Base-by-base conservation (phyloP, 2,113 vertebrate species). In the Forbesichthys papilliferus region DNA sequence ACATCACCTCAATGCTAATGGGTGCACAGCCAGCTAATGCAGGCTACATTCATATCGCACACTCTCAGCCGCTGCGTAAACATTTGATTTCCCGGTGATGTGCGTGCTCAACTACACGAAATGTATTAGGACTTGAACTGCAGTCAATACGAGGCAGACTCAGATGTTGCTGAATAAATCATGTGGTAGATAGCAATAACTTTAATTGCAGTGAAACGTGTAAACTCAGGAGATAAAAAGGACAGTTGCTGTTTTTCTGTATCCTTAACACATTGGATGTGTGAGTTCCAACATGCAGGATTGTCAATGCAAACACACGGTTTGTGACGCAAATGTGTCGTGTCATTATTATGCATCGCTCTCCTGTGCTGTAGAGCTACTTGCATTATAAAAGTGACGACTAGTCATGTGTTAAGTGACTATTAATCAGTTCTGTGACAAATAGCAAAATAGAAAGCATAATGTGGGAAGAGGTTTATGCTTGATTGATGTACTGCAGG, bases 401-500 rank as follows among this genome's bases (percentile, higher is more conserved):
- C 48, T 12, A 49, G 48, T 10, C 9, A 88, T 79, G 64, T 49
- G 63, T 63, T 80, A 79, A 89, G 80, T 86, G 78, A 84, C 86
- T 81, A 87, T 88, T 89, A 84, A 90, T 90, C 86, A 85, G 80
- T 73, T 66, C 54, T 55, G 77, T 76, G 80, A 86, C 82, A 76
- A 87, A 85, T 86, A 86, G 76, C 73, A 83, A 86, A 84, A 83
- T 78, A 75, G 78, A 84, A 77, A 64, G 61, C 16, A 77, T 76
- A 69, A 27, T 7, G 69, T 81, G 75, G 72, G 79, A 76, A 72
- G 75, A 83, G 51, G 36, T 66, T 60, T n/a, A 27, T 11, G 14
- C 71, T 68, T 87, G 86, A 86, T 81, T 68, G 64, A 85, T 87
- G 79, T 11, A 71, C 48, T 69, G 33, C 68, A 53, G 69, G 58